Base-by-base conservation (phyloP, 2,113 vertebrate species). In the Ia io region DNA sequence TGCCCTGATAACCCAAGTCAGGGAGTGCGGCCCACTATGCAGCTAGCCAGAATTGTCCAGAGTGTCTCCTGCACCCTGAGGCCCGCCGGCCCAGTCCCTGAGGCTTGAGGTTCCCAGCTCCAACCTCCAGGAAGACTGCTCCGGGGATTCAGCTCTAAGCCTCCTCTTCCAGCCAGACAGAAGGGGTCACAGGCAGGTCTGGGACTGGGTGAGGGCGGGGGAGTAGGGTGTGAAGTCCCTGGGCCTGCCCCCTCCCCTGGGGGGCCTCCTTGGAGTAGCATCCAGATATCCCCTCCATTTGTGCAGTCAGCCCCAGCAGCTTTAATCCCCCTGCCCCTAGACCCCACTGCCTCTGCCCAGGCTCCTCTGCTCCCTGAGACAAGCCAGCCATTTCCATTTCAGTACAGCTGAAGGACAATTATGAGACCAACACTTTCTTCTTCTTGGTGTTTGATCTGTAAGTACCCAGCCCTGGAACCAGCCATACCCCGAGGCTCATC, bases 371-470 rank as follows among this genome's bases (percentile, higher is more conserved):
- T 28, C 18, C 86, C 44, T 90, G 91, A 96, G 71, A 95, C 35
- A 0, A 97, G 71, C 67, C 7, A 73, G 28, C 80, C 7, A 0
- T 98, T 97, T 98, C 95, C 95, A 20, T 98, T 98, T 91, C 98
- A 99, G 99, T 99, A 97, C 99, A 99, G 98, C 98, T 99, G 96
- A 99, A 99, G 98, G 99, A 99, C 98, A 99, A 98, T 97, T 99
- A 98, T 5, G 99, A 99, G 97, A 99, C 99, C 96, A 99, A 99
- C 83, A 99, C 99, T 91, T 99, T 99, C 98, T 99, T 99, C 98
- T 99, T 99, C 98, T 97, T 99, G 97, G 98, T 99, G 93, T 99
- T 99, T 98, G 99, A 99, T 95, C 97, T 99, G 99, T 99, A 98
- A 99, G 99, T 99, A 98, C 88, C 84, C 71, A 92, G 56, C 59